Evolutionary conservation across 1,140 invertebrate genomes (phyloP), one percentile per base, ranked within the genome.

Genomic region (Brachionus koreanus): DNA sequence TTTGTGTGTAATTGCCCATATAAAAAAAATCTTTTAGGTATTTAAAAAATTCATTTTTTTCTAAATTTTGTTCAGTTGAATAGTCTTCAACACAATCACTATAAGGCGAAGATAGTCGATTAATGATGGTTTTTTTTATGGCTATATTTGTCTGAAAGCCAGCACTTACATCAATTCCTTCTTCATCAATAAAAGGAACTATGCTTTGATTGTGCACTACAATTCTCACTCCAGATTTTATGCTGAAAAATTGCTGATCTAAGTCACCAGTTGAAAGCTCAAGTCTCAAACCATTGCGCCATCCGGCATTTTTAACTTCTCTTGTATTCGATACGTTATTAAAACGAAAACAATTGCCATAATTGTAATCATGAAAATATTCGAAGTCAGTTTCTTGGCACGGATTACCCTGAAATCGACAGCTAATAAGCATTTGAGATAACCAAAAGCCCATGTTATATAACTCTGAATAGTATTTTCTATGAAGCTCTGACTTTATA

Each of bases 331-430:
- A n/a, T n/a, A n/a, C 13, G 16, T 39, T 39, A 19, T 79, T 79
- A 13, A 79, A 79, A 35, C 61, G 33, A 61, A 35, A 79, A 19
- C 76, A 79, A 61, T 79, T 79, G 4, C 76, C 76, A 42, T 79
- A 79, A 29, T 79, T 39, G 33, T 19, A 57, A 37, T 79, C 49
- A 33, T 23, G 19, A 65, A 61, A 79, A 19, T 23, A 61, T 25
- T 79, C 46, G 16, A 79, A 79, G 16, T 79, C 49, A 19, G 5
- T 25, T 35, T 23, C 0, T 6, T 23, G 2, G 39, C 76, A 79
- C 43, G 29, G 29, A 5, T n/a, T 29, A 3, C 46, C 72, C 25
- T 75, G 39, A 19, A 37, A 75, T 75, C 72, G 29, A 29, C 72
- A 75, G 19, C 39, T 46, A 5, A 75, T 42, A 5, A 75, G 5